Evolutionary conservation across 2,888 invertebrate genomes (phyloP).

Genomic region (Coenonympha glycerion): DNA sequence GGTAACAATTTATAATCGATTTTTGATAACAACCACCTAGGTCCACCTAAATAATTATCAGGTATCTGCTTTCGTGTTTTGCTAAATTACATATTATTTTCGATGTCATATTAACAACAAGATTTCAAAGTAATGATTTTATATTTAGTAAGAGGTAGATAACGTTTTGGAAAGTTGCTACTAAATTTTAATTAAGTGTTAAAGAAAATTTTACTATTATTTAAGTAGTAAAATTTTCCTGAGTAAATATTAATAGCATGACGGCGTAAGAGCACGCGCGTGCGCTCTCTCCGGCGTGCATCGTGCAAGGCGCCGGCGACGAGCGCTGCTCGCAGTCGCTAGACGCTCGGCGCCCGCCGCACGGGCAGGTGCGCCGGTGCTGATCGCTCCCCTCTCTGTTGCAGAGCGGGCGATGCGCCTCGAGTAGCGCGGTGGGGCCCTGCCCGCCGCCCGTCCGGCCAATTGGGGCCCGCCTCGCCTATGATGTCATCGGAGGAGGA

Average conservation of each 20-base stretch:
- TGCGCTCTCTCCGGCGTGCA: slow-evolving; percentile 2
- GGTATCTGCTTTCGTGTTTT: too few species aligned
- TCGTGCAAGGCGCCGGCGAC: slow-evolving; percentile 23
- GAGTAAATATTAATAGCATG: neutral
- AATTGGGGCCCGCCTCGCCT: slow-evolving; percentile 88
- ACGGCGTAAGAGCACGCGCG: slow-evolving; percentile 2
- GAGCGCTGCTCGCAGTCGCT: too few species aligned
- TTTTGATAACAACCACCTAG: too few species aligned
- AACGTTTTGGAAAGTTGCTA: neutral
- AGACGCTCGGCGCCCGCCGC: slow-evolving; percentile 38
- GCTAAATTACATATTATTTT: too few species aligned
- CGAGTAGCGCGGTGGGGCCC: slow-evolving; percentile 71
- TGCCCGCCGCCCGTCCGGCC: slow-evolving; percentile 82
- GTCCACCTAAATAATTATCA: too few species aligned
- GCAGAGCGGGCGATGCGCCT: slow-evolving; percentile 73
- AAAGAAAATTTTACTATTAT: too few species aligned
- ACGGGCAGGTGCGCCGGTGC: slow-evolving; percentile 68
- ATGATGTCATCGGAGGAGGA: slow-evolving; percentile 98
- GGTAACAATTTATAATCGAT: too few species aligned
- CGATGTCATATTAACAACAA: too few species aligned
- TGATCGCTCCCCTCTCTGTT: slow-evolving; percentile 66
- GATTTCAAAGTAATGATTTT: neutral
- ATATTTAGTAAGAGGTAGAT: too few species aligned
- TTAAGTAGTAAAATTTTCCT: neutral
- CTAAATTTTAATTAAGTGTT: neutral